Conservation (phyloP, 2,888 invertebrate genomes). For the Hermodice carunculata region DNA sequence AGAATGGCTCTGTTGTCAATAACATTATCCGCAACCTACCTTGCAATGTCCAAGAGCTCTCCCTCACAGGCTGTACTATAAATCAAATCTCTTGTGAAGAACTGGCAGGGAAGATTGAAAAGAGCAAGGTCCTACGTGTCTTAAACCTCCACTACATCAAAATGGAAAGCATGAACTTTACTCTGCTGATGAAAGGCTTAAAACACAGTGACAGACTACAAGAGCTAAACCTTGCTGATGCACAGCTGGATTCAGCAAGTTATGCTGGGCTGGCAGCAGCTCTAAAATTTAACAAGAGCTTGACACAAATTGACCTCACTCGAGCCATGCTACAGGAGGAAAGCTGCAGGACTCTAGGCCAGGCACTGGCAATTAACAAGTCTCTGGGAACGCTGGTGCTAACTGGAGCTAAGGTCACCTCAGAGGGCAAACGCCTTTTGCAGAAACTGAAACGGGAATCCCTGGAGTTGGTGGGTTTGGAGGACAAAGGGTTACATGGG, state of each 20-base stretch:
- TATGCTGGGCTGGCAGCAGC: constrained; percentile 41
- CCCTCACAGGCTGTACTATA: constrained; percentile 49
- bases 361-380: constrained; percentile 44
- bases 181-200: constrained; percentile 53
- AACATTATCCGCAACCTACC: constrained; percentile 57
- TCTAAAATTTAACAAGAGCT: constrained; percentile 46
- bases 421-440: background rate
- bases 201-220: constrained; percentile 50
- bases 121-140: constrained; percentile 33
- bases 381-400: constrained; percentile 46
- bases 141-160: constrained; percentile 35
- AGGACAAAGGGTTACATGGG: too few relatives aligned
- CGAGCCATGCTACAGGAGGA: constrained; percentile 50
- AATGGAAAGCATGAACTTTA: constrained; percentile 51
- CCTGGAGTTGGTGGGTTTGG: too few relatives aligned
- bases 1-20: constrained; percentile 49
- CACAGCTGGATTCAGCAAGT: constrained; percentile 79
- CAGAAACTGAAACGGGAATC: too few relatives aligned
- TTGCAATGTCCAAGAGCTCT: constrained; percentile 40
- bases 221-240: constrained; percentile 94
- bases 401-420: constrained; percentile 16
- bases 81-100: constrained; percentile 56
- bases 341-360: constrained; percentile 47
- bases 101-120: constrained; percentile 47
- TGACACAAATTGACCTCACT: constrained; percentile 54